phyloP scores from a whole-genome alignment of 2,113 vertebrate species.

The Odontophorus gujanensis region DNA sequence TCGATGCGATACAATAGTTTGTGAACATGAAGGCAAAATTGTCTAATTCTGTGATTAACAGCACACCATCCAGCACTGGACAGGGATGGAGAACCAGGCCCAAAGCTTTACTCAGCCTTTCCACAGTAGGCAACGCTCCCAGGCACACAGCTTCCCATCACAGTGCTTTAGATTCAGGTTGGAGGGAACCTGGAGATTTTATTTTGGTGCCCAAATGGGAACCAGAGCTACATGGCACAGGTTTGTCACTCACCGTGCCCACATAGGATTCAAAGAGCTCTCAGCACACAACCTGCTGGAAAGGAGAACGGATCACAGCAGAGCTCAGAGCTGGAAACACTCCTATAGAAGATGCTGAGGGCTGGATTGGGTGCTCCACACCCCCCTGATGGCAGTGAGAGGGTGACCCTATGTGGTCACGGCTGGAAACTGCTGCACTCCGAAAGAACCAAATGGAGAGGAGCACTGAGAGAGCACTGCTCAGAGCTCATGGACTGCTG shows the following conservation, averaged over 20 bases:
- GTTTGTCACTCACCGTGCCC: background rate
- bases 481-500: accelerated
- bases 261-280: background rate
- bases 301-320: background rate
- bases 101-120: background rate
- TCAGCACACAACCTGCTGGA: background rate
- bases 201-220: background rate
- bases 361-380: background rate
- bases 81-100: background rate
- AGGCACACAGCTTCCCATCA: background rate
- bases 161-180: background rate
- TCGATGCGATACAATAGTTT: background rate
- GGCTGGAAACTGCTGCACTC: background rate
- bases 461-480: accelerated
- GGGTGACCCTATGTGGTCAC: slow-evolving; percentile 45
- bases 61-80: background rate
- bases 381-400: background rate
- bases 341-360: background rate
- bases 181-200: background rate
- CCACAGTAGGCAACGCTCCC: background rate
- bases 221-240: background rate
- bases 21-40: background rate
- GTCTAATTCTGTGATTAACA: background rate
- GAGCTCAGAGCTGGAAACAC: background rate
- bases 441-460: background rate